Percentiles rank a stretch among this genome's conserved stretches.
These are phyloP conservation scores for Merops nubicus DNA, from an alignment of 2,113 vertebrate species.

Conservation along the genomic window DNA sequence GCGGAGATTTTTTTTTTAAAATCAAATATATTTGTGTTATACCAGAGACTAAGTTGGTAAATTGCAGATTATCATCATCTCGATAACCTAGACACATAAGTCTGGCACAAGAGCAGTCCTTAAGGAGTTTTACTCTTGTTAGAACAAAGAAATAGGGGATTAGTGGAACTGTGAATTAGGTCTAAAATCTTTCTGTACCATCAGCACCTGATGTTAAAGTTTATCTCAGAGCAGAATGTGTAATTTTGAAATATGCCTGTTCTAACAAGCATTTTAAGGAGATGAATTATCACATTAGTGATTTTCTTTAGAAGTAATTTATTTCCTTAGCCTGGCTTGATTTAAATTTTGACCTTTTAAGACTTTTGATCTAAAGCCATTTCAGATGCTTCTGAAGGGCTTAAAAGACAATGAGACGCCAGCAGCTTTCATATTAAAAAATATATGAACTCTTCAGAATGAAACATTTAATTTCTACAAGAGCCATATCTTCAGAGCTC, in stretches of 20 bases:
- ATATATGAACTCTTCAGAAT: neutral
- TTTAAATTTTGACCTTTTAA: conserved; percentile 38
- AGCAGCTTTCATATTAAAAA: conserved; percentile 1
- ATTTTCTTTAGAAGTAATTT: conserved; percentile 14
- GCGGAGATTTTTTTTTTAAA: neutral
- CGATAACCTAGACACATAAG: neutral
- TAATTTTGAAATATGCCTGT: neutral
- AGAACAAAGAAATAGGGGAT: neutral
- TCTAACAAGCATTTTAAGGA: neutral
- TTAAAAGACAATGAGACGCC: neutral
- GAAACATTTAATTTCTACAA: neutral
- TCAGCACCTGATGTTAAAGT: neutral
- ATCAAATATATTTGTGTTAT: neutral
- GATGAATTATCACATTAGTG: neutral
- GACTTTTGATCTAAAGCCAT: conserved; percentile 11
- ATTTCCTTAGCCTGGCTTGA: neutral
- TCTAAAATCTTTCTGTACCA: neutral
- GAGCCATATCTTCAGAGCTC: neutral
- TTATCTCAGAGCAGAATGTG: neutral
- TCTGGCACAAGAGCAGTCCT: neutral
- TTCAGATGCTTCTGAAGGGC: neutral
- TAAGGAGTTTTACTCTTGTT: neutral
- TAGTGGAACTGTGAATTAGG: neutral
- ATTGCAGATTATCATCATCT: neutral
- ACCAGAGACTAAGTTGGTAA: neutral